These are phyloP conservation scores for Notiomystis cincta DNA, from an alignment of 2,113 vertebrate species.

Conservation along the genomic window DNA sequence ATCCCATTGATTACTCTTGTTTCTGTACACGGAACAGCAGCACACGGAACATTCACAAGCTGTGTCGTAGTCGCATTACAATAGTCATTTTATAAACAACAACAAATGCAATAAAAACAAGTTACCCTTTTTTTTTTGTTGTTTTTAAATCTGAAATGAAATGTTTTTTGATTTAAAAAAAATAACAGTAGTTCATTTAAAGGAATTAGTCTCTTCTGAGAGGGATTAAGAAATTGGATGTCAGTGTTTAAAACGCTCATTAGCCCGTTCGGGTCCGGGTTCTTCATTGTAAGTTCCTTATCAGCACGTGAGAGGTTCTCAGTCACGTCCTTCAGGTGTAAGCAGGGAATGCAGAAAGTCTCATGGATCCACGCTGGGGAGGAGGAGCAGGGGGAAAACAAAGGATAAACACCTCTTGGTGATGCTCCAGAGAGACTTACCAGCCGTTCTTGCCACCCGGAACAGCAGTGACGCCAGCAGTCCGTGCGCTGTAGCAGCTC, in stretches of 20 bases:
- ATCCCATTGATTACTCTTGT: constrained; percentile 85
- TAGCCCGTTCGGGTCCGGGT: constrained; percentile 56
- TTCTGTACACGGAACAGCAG: constrained; percentile 93
- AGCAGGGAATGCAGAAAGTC: constrained; percentile 64
- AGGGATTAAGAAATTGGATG: constrained; percentile 73
- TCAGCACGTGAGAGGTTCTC: background rate
- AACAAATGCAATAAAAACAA: constrained; percentile 86
- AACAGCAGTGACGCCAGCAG: constrained; percentile 27
- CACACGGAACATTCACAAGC: constrained; percentile 99
- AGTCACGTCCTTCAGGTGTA: constrained; percentile 55
- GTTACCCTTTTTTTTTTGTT: constrained; percentile 74
- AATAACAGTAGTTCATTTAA: constrained; percentile 82
- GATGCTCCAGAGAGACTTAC: constrained; percentile 55
- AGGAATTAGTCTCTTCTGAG: constrained; percentile 80
- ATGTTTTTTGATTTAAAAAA: constrained; percentile 83
- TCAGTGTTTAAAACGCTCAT: constrained; percentile 72
- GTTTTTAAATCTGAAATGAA: constrained; percentile 87
- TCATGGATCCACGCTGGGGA: constrained; percentile 48
- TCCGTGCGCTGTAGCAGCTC: constrained; percentile 74
- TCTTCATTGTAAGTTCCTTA: constrained; percentile 68
- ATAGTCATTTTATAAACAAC: constrained; percentile 91
- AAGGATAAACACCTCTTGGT: background rate
- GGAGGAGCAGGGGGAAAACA: background rate
- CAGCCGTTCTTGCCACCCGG: constrained; percentile 2
- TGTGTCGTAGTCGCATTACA: constrained; percentile 97